phyloP scores from a whole-genome alignment of 2,113 vertebrate genomes.

The Mus musculus region DNA sequence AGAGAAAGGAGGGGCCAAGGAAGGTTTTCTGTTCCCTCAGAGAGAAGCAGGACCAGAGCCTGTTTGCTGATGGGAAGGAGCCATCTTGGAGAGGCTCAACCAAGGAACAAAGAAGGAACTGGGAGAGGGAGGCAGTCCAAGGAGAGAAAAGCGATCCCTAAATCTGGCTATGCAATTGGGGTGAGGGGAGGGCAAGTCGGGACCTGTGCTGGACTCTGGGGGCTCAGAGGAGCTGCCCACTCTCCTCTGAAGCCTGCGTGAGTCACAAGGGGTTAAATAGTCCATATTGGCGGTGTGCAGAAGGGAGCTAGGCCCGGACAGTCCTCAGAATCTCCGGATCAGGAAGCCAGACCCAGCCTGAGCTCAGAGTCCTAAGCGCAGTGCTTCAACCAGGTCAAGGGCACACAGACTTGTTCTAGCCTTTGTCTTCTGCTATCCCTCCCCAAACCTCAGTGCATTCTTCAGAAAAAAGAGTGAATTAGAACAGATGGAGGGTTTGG shows the following conservation, averaged over 20 bases:
- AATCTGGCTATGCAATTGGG: conserved; percentile 16
- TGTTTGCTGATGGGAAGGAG: conserved; percentile 46
- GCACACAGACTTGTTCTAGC: neutral
- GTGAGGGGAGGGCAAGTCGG: conserved; percentile 39
- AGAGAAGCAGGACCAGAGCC: conserved; percentile 61
- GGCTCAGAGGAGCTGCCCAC: conserved; percentile 66
- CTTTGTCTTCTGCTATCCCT: neutral
- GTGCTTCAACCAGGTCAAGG: neutral
- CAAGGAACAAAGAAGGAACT: neutral
- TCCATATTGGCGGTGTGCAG: conserved; percentile 58
- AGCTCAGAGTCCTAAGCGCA: conserved; percentile 21
- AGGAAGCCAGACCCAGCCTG: conserved; percentile 39
- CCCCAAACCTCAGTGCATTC: conserved; percentile 40
- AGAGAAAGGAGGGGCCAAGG: neutral
- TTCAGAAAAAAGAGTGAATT: neutral
- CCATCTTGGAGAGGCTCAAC: conserved; percentile 3
- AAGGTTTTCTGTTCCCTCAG: conserved; percentile 52
- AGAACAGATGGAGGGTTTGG: neutral
- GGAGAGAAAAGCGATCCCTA: conserved; percentile 27
- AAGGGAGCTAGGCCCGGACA: conserved; percentile 46
- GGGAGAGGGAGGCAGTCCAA: neutral
- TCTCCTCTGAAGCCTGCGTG: conserved; percentile 43
- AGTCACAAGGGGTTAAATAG: conserved; percentile 62
- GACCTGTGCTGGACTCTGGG: conserved; percentile 56
- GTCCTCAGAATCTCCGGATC: conserved; percentile 44